Evolutionary conservation across 2,113 vertebrate genomes (phyloP).

Genomic region (Panthera tigris): DNA sequence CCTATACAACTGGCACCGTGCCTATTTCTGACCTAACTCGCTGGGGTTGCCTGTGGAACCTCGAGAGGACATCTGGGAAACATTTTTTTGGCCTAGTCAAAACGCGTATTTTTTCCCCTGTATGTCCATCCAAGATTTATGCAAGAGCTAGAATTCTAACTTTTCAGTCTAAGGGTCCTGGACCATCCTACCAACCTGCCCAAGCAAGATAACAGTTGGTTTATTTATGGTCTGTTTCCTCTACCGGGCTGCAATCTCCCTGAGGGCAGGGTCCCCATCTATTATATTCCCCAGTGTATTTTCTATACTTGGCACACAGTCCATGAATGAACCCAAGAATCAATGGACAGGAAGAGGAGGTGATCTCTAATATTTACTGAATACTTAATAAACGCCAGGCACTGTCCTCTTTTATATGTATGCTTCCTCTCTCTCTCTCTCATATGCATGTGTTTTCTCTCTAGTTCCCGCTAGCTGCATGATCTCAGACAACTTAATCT

Average conservation of each 20-base stretch:
- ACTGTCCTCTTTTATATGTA: background rate
- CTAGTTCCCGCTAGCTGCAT: background rate
- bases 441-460: background rate
- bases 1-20: background rate
- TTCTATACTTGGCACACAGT: background rate
- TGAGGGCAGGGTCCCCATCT: background rate
- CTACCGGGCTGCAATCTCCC: background rate
- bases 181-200: background rate
- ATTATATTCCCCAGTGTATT: background rate
- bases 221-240: background rate
- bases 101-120: background rate
- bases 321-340: background rate
- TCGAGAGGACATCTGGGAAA: slow-evolving; percentile 18
- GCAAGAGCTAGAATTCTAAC: background rate
- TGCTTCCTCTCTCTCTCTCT: background rate
- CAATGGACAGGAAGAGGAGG: background rate
- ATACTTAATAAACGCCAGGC: background rate
- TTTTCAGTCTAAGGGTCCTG: background rate
- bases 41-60: background rate
- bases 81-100: background rate
- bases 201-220: background rate
- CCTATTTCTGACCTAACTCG: background rate
- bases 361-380: background rate
- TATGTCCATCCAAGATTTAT: background rate
- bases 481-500: background rate